phyloP scores from a whole-genome alignment of 2,888 invertebrate species.

The Sarcophaga subvicina region DNA sequence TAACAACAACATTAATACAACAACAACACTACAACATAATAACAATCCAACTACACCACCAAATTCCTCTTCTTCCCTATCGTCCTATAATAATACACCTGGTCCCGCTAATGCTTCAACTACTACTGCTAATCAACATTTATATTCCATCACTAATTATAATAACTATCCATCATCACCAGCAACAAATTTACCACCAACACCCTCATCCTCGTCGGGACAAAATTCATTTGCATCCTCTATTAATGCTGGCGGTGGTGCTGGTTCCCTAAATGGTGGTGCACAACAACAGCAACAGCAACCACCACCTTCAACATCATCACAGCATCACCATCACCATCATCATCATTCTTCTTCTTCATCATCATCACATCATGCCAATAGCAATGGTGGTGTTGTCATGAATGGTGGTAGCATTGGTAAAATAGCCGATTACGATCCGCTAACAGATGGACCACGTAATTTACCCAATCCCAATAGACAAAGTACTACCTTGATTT shows the following conservation, averaged over 20 bases:
- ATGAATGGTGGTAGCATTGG: slow-evolving; percentile 83
- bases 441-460: slow-evolving; percentile 87
- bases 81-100: slow-evolving; percentile 50
- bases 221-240: slow-evolving; percentile 71
- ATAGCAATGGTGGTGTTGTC: slow-evolving; percentile 67
- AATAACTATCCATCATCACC: slow-evolving; percentile 73
- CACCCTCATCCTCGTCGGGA: slow-evolving; percentile 48
- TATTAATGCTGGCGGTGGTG: slow-evolving; percentile 59
- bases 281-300: slow-evolving; percentile 25
- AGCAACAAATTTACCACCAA: slow-evolving; percentile 70
- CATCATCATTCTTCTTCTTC: slow-evolving; percentile 22
- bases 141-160: slow-evolving; percentile 75
- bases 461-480: slow-evolving; percentile 88
- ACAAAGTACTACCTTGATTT: slow-evolving; percentile 92
- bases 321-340: slow-evolving; percentile 46
- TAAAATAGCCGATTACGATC: slow-evolving; percentile 91
- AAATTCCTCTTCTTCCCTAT: slow-evolving; percentile 25
- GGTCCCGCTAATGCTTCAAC: slow-evolving; percentile 62
- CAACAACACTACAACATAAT: slow-evolving; percentile 72
- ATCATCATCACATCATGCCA: slow-evolving; percentile 42
- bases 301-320: slow-evolving; percentile 34
- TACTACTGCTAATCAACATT: slow-evolving; percentile 72
- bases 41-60: slow-evolving; percentile 63
- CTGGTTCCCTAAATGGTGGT: slow-evolving; percentile 52
- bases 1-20: slow-evolving; percentile 62